Evolutionary conservation across 2,888 invertebrate genomes (phyloP), one percentile per base, ranked within the genome.

Genomic region (Cheilosia grossa): DNA sequence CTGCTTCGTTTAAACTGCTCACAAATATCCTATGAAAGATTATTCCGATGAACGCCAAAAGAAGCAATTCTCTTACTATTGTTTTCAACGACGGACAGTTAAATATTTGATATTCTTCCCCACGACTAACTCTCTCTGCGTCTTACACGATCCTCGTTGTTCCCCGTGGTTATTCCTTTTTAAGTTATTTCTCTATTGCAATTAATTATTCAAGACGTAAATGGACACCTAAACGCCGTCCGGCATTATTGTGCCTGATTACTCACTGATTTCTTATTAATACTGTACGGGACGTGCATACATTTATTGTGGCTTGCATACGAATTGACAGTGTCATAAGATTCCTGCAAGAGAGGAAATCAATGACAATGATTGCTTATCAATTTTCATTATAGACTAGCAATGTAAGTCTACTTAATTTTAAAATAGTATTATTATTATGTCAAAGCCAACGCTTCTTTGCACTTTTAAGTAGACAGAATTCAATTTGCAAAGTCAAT

Each of bases 331-430:
- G 51, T 53, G 59, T 69, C 53, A 30, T 64, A 37, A 21, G 56
- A 82, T 72, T 72, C 56, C 59, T 78, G 78, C 40, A 82, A 82
- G 74, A 87, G 86, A 87, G 87, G 87, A 87, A 87, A 87, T 87
- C 87, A 82, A 74, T 86, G 87, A 87, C 87, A 87, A 85, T 80
- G 85, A 87, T 82, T 87, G 86, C 79, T 81, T 87, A 87, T 86
- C 87, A 86, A 86, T 42, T 56, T 51, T 63, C 27, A 63, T 37
- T 42, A 37, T n/a, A 2, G 30, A 19, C 15, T 58, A 63, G 63
- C 30, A 72, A 51, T 63, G 42, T 66, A 66, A 72, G 58, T 44
- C 64, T 59, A 59, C 27, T 59, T 59, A 53, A 44, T 51, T 73
- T 66, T 53, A 5, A 58, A 78, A 72, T 70, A 64, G 37, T 13